Evolutionary conservation across 2,888 invertebrate species (phyloP).

Genomic region (Digitonthophagus gazella): DNA sequence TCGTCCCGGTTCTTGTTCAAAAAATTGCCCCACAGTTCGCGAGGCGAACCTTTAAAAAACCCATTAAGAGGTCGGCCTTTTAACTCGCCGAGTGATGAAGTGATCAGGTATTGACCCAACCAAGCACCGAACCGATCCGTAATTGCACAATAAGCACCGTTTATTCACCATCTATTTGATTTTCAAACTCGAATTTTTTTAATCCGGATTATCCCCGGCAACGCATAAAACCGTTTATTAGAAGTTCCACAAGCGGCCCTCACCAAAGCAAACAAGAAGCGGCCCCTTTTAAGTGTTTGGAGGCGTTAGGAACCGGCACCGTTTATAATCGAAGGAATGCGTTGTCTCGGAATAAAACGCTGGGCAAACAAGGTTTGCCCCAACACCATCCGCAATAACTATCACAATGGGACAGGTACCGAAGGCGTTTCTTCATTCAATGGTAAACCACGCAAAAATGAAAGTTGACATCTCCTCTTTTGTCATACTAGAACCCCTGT

Average conservation of each 20-base stretch:
- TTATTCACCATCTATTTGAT: constrained; percentile 5
- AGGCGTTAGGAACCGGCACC: constrained; percentile 4
- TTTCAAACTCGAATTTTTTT: neutral
- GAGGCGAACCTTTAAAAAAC: constrained; percentile 1
- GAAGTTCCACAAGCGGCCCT: neutral
- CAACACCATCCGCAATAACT: neutral
- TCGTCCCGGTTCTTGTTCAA: constrained; percentile 36
- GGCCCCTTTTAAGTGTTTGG: constrained; percentile 4
- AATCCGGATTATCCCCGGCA: neutral
- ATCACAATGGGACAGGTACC: neutral
- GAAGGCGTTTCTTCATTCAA: neutral
- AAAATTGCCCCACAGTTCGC: constrained; percentile 31
- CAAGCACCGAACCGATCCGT: neutral
- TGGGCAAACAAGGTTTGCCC: constrained; percentile 7
- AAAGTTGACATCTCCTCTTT: neutral
- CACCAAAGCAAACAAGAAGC: constrained; percentile 7
- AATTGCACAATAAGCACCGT: neutral
- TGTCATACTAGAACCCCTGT: neutral
- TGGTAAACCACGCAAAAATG: neutral
- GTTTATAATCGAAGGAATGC: constrained; percentile 15
- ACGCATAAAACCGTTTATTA: neutral
- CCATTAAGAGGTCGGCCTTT: neutral
- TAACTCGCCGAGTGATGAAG: neutral
- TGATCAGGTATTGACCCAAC: constrained; percentile 10
- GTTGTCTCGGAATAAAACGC: constrained; percentile 12